Percentiles rank a stretch among this genome's conserved stretches.
Conservation (phyloP, 2,113 vertebrate genomes). For the Sapajus apella region DNA sequence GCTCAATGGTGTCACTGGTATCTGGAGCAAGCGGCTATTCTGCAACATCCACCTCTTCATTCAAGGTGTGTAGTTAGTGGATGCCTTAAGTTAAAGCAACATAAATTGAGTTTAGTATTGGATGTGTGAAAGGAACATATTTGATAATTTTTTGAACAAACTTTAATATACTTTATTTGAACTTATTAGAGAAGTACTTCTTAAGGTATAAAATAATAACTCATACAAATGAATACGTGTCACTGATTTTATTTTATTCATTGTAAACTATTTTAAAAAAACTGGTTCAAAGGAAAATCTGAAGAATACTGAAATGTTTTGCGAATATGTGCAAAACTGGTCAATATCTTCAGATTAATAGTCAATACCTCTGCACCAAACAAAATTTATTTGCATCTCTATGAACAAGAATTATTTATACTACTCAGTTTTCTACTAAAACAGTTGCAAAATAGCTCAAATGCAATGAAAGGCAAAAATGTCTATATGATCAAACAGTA, state of each 20-base stretch:
- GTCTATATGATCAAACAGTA: not conserved
- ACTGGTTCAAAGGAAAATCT: constrained; percentile 16
- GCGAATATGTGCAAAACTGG: constrained; percentile 7
- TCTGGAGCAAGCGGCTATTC: constrained; percentile 97
- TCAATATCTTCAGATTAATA: not conserved
- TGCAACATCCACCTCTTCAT: constrained; percentile 96
- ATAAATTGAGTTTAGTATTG: not conserved
- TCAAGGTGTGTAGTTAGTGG: constrained; percentile 89
- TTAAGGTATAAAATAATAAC: not conserved
- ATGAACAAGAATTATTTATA: not conserved
- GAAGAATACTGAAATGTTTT: constrained; percentile 26
- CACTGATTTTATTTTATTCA: constrained; percentile 17
- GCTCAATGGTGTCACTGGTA: constrained; percentile 96
- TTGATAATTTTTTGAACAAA: constrained; percentile 10
- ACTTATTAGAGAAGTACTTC: constrained; percentile 29
- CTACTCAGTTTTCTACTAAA: not conserved
- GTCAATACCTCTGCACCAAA: not conserved
- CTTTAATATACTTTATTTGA: constrained; percentile 25
- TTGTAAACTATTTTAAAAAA: not conserved
- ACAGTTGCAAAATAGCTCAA: constrained; percentile 40
- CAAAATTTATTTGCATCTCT: not conserved
- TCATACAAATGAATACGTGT: not conserved
- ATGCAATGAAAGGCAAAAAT: not conserved
- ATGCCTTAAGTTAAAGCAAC: not conserved
- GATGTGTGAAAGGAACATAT: not conserved